phyloP scores from a whole-genome alignment of 2,797 vertebrate species.

The Holocentrus rufus region DNA sequence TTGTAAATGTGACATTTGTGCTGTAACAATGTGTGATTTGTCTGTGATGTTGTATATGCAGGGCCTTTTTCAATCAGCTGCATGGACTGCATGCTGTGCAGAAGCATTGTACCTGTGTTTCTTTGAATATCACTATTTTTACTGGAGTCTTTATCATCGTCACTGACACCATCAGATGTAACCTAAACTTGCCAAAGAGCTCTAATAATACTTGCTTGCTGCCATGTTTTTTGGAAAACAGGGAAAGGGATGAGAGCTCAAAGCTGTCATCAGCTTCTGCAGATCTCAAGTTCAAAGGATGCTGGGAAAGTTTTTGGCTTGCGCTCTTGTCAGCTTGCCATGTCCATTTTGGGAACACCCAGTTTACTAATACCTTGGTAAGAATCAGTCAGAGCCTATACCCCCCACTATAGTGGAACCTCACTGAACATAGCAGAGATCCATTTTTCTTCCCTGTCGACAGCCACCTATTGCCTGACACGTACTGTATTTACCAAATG shows the following conservation, averaged over 20 bases:
- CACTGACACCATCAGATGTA: background rate
- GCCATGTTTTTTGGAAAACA: conserved; percentile 12
- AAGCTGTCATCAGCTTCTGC: background rate
- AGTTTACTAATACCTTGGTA: background rate
- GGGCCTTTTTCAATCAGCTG: background rate
- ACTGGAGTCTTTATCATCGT: too few species aligned
- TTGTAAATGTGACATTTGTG: too few species aligned
- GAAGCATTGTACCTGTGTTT: background rate
- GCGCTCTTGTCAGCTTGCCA: background rate
- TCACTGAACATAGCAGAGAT: background rate
- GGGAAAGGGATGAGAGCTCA: background rate
- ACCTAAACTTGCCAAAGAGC: conserved; percentile 1
- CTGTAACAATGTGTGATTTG: too few species aligned
- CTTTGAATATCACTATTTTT: background rate
- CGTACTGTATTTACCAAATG: conserved; percentile 32
- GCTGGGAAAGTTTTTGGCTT: background rate
- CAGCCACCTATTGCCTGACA: conserved; percentile 33
- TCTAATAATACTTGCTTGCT: background rate
- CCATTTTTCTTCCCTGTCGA: conserved; percentile 34
- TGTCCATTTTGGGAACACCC: background rate
- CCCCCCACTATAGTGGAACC: background rate
- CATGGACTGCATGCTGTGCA: background rate
- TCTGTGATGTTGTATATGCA: too few species aligned
- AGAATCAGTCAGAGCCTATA: background rate
- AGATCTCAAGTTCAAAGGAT: conserved; percentile 1